These are phyloP conservation scores for Scarus forsteni DNA, from an alignment of 2,797 vertebrate genomes.

Conservation along the genomic window DNA sequence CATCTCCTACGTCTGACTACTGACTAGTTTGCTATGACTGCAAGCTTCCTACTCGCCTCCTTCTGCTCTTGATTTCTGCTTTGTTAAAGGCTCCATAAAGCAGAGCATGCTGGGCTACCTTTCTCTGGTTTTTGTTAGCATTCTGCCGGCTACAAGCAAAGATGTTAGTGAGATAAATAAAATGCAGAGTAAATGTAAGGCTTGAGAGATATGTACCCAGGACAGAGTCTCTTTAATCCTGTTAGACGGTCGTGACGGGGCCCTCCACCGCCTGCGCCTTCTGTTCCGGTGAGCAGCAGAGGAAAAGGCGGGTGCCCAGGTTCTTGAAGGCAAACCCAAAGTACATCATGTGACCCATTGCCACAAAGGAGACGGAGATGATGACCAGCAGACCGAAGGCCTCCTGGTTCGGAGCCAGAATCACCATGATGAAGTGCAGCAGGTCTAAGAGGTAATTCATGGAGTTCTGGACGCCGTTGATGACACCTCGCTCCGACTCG, in stretches of 20 bases:
- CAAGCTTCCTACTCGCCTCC: conserved; percentile 33
- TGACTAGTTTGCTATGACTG: conserved; percentile 16
- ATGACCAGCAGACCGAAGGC: conserved; percentile 96
- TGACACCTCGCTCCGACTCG: conserved; percentile 96
- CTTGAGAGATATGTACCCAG: conserved; percentile 53
- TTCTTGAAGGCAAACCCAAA: conserved; percentile 94
- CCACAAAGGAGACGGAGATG: conserved; percentile 97
- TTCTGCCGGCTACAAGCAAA: conserved; percentile 57
- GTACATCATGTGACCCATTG: conserved; percentile 97
- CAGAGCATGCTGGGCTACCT: conserved; percentile 36
- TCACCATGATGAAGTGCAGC: conserved; percentile 99
- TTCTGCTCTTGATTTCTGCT: conserved; percentile 47
- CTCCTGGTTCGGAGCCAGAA: conserved; percentile 96
- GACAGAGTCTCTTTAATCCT: conserved; percentile 68
- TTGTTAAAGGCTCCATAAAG: conserved; percentile 27
- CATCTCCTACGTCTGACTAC: conserved; percentile 18
- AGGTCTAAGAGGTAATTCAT: conserved; percentile 99
- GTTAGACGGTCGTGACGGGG: conserved; percentile 81
- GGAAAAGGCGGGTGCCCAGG: conserved; percentile 90
- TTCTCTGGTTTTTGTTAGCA: conserved; percentile 34
- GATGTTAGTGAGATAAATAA: conserved; percentile 60
- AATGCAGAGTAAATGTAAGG: conserved; percentile 33
- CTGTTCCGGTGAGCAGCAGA: conserved; percentile 88
- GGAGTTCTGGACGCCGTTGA: conserved; percentile 99
- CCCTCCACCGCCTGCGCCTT: conserved; percentile 77